phyloP scores from a whole-genome alignment of 2,113 vertebrate species.

The Chaetura pelagica region DNA sequence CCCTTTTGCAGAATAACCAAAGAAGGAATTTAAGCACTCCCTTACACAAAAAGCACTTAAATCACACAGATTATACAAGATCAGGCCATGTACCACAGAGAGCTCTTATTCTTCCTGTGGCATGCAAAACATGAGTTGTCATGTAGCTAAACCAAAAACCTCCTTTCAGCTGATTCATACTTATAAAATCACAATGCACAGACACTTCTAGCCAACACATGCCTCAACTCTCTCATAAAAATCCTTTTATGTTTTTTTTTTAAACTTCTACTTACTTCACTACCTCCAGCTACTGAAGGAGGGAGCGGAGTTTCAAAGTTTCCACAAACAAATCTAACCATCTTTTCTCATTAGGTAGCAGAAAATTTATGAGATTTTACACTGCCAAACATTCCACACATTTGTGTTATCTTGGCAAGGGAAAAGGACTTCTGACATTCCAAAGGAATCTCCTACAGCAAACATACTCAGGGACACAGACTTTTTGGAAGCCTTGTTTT shows the following conservation, averaged over 20 bases:
- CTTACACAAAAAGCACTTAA: slow-evolving; percentile 35
- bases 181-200: neutral
- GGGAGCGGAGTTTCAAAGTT: slow-evolving; percentile 29
- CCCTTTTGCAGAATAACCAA: neutral
- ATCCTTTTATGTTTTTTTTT: neutral
- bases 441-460: slow-evolving; percentile 13
- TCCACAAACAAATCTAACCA: slow-evolving; percentile 27
- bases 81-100: neutral
- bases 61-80: slow-evolving; percentile 52
- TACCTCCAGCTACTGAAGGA: slow-evolving; percentile 57
- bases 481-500: neutral
- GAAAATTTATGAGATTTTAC: slow-evolving; percentile 10
- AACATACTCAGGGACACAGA: neutral
- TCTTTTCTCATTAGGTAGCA: slow-evolving; percentile 45
- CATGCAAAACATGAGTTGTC: slow-evolving; percentile 11
- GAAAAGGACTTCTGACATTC: slow-evolving; percentile 38
- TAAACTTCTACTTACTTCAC: neutral
- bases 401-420: slow-evolving; percentile 15
- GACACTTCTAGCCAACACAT: slow-evolving; percentile 35
- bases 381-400: slow-evolving; percentile 26
- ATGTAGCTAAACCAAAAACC: neutral
- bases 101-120: neutral
- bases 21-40: neutral
- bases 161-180: slow-evolving; percentile 38
- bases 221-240: slow-evolving; percentile 29